These are phyloP conservation scores for Myotis pilosus DNA, from an alignment of 2,797 vertebrate species.

Conservation along the genomic window DNA sequence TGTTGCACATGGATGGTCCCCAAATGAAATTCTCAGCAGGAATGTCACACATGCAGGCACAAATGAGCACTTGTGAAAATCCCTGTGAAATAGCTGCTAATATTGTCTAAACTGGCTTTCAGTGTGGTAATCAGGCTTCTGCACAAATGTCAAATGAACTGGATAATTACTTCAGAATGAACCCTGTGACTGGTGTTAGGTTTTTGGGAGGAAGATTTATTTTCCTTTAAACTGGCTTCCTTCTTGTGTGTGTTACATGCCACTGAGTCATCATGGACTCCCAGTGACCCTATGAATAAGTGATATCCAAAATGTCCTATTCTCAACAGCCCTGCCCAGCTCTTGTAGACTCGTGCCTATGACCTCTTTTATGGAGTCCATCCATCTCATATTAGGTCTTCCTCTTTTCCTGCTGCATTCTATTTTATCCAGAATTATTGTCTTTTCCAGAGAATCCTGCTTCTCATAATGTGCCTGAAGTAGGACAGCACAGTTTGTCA, in stretches of 20 bases:
- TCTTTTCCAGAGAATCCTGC: neutral
- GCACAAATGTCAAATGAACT: slow-evolving; percentile 51
- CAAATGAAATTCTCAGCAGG: slow-evolving; percentile 11
- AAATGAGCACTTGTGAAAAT: slow-evolving; percentile 43
- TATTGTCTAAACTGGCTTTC: slow-evolving; percentile 15
- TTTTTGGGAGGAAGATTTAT: neutral
- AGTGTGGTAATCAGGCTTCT: neutral
- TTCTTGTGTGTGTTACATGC: neutral
- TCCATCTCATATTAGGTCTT: neutral
- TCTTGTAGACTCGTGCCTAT: neutral
- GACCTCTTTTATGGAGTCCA: neutral
- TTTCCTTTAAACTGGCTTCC: neutral
- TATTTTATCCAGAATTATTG: neutral
- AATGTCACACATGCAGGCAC: slow-evolving; percentile 40
- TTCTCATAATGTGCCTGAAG: neutral
- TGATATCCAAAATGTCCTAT: neutral
- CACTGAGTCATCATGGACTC: neutral
- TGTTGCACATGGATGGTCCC: neutral
- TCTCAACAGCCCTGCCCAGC: neutral
- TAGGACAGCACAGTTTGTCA: neutral
- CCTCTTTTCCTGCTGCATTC: neutral
- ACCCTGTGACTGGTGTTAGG: neutral
- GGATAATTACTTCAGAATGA: slow-evolving; percentile 30
- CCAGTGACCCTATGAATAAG: neutral
- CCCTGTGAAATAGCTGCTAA: slow-evolving; percentile 9